These are phyloP conservation scores for Synanceia verrucosa DNA, from an alignment of 2,797 vertebrate genomes.

Conservation along the genomic window DNA sequence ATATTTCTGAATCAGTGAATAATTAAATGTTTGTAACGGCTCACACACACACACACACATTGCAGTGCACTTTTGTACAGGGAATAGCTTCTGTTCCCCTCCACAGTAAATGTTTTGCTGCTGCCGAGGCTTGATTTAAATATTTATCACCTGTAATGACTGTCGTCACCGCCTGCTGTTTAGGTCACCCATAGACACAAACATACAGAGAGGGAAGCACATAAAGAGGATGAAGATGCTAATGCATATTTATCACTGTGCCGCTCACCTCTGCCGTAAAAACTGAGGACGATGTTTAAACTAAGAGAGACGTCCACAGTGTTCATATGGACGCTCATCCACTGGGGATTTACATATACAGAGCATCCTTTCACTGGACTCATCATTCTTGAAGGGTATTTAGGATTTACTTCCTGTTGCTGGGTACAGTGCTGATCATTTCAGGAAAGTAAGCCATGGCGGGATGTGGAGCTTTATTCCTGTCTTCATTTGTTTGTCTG, in stretches of 20 bases:
- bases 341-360: not conserved
- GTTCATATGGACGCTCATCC: not conserved
- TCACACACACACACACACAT: conserved; percentile 12
- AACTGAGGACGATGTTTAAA: not conserved
- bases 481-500: too few species aligned
- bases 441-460: too few species aligned
- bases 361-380: not conserved
- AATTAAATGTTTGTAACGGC: conserved; percentile 43
- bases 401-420: too few species aligned
- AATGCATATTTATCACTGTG: conserved; percentile 31
- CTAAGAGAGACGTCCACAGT: not conserved
- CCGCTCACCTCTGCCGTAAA: not conserved
- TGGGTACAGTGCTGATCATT: too few species aligned
- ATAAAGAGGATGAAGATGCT: conserved; percentile 9
- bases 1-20: conserved; percentile 29
- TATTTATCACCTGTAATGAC: conserved; percentile 65
- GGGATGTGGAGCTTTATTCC: too few species aligned
- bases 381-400: not conserved
- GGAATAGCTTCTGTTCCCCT: conserved; percentile 43
- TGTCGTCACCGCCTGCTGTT: conserved; percentile 43
- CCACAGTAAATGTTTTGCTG: conserved; percentile 50
- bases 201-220: not conserved
- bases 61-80: conserved; percentile 48
- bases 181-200: conserved; percentile 23
- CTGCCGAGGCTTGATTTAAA: conserved; percentile 51